Percentiles rank a stretch among this genome's conserved stretches.
Evolutionary conservation across 2,888 invertebrate genomes (phyloP).

Genomic region (Agrochola lota): DNA sequence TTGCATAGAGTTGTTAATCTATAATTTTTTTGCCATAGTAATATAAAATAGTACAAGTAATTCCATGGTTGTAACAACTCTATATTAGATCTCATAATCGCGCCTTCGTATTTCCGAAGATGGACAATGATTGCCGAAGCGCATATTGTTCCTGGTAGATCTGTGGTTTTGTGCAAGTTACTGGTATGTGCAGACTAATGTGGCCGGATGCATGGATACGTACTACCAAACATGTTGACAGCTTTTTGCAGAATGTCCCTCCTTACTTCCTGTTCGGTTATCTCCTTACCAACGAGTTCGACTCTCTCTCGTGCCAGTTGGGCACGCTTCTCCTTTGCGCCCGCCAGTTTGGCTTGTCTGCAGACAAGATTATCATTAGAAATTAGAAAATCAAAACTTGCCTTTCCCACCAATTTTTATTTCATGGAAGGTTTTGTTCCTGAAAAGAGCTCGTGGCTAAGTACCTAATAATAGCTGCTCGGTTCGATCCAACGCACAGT

Average conservation of each 20-base stretch:
- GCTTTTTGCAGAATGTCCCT: conserved; percentile 82
- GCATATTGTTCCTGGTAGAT: not conserved
- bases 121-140: not conserved
- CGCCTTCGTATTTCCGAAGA: not conserved
- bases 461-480: too few relatives aligned
- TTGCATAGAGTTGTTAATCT: not conserved
- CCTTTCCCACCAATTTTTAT: not conserved
- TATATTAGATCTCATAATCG: not conserved
- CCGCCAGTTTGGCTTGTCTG: conserved; percentile 85
- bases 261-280: conserved; percentile 80
- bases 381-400: not conserved
- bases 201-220: conserved; percentile 49
- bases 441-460: too few relatives aligned
- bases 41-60: not conserved
- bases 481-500: too few relatives aligned
- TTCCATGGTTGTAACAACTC: too few relatives aligned
- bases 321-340: conserved; percentile 83
- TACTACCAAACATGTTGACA: conserved; percentile 80
- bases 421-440: not conserved
- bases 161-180: not conserved
- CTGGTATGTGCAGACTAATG: not conserved
- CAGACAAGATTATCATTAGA: conserved; percentile 4
- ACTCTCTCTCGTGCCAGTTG: conserved; percentile 74
- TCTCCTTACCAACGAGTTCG: conserved; percentile 80
- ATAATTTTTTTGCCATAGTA: not conserved